Evolutionary conservation across 2,888 invertebrate genomes (phyloP), one percentile per base, ranked within the genome.

Genomic region (Sesamia inferens): DNA sequence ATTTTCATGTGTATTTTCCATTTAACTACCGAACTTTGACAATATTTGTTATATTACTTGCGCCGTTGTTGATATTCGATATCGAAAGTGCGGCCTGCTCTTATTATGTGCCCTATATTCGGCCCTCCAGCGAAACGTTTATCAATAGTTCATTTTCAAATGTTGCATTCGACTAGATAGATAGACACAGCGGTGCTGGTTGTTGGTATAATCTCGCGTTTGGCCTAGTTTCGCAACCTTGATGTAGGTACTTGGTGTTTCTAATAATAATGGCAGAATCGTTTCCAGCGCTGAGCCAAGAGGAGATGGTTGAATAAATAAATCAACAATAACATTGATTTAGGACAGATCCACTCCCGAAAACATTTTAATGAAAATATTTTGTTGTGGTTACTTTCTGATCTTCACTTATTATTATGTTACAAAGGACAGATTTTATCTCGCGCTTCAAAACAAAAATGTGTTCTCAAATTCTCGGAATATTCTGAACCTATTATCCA

Each of bases 221-320:
- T 92, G 94, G 87, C 94, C 94, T 91, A 94, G 94, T 93, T 95
- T 90, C 89, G 82, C 91, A 93, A 93, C 95, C 95, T 95, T 95
- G 94, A 93, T 88, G 89, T 90, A 90, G 88, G 90, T 92, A 93
- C 92, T 89, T 85, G 86, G 85, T 88, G 91, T 89, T 92, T 92
- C 93, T 94, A 94, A 92, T 94, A 93, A 93, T 93, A 92, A 92
- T 92, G 90, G 84, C 87, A 78, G 90, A 90, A 89, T 90, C 88
- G 90, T 90, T 92, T 92, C 91, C 91, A 92, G 87, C 90, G 90
- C 88, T 86, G 88, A 89, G 76, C 83, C 72, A 79, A 89, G 88
- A 89, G 88, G 85, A 89, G 89, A 85, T 87, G 87, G 88, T 89
- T 89, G 89, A 88, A 90, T 87, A 87, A 89, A 89, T 88, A 90